Conservation (phyloP, 53 echinoderm and acorn worm species). For the Arbacia lixula region DNA sequence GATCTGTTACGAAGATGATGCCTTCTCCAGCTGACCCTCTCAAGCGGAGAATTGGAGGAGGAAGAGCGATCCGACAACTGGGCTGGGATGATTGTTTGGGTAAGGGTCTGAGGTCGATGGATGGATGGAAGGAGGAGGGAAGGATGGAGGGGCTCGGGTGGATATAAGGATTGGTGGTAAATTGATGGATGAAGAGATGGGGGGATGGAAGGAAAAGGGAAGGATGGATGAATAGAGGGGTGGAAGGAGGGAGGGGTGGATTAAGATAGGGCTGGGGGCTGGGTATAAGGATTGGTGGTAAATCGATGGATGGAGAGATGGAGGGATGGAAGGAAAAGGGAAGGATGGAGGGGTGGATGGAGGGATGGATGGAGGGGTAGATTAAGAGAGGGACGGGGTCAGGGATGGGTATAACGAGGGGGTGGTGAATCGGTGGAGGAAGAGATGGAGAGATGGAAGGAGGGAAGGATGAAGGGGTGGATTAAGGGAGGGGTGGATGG, state of each 20-base stretch:
- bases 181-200: no score
- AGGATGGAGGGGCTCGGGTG: no score
- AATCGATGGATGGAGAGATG: no score
- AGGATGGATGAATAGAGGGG: no score
- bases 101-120: no score
- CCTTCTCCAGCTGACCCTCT: conserved; percentile 9
- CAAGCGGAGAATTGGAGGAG: neutral
- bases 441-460: neutral
- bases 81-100: neutral
- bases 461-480: neutral
- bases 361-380: neutral
- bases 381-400: neutral
- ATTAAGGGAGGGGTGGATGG: neutral
- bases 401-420: neutral
- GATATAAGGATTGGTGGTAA: no score
- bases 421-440: neutral
- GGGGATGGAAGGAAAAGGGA: no score
- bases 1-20: conserved; percentile 34
- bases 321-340: no score
- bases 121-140: no score
- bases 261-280: no score
- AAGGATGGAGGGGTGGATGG: neutral
- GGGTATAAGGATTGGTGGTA: no score
- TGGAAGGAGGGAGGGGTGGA: no score
- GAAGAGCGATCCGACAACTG: neutral